phyloP scores from a whole-genome alignment of 1,140 invertebrate species.

The Muscidifurax raptorellus region DNA sequence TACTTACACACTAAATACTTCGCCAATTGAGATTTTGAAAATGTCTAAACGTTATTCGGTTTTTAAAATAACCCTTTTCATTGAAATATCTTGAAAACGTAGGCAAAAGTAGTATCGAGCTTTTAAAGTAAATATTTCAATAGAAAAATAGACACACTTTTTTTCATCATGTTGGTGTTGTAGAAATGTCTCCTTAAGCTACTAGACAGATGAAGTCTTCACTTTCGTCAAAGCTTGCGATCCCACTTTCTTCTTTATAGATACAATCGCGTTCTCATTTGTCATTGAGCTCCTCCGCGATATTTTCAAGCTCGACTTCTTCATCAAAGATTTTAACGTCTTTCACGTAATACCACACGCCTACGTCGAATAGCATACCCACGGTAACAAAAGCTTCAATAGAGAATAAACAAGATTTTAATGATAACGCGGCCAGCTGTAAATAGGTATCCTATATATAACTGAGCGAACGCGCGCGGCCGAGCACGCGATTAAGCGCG shows the following conservation, averaged over 20 bases:
- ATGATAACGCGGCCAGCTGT: too few species aligned
- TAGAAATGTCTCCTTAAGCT: constrained; percentile 67
- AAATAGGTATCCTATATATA: neutral
- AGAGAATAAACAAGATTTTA: constrained; percentile 30
- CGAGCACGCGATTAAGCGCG: constrained; percentile 37
- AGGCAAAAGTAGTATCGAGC: constrained; percentile 26
- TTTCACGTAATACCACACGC: constrained; percentile 83
- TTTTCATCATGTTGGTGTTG: constrained; percentile 46
- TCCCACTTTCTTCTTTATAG: neutral
- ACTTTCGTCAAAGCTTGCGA: neutral
- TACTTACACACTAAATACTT: constrained; percentile 19
- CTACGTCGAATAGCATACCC: constrained; percentile 80
- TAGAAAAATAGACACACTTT: constrained; percentile 40
- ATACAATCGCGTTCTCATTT: constrained; percentile 33
- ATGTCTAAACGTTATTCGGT: constrained; percentile 9
- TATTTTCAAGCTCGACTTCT: constrained; percentile 76
- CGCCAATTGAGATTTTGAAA: constrained; percentile 23
- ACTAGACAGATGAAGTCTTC: constrained; percentile 62
- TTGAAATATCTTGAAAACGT: constrained; percentile 27
- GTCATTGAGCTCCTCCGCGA: constrained; percentile 67
- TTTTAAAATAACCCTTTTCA: constrained; percentile 24
- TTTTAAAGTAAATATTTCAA: constrained; percentile 35
- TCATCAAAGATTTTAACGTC: constrained; percentile 84
- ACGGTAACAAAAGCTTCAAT: constrained; percentile 78
- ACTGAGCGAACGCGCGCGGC: constrained; percentile 62